phyloP scores from a whole-genome alignment of 2,113 vertebrate genomes.

The Psittacara wagleri region DNA sequence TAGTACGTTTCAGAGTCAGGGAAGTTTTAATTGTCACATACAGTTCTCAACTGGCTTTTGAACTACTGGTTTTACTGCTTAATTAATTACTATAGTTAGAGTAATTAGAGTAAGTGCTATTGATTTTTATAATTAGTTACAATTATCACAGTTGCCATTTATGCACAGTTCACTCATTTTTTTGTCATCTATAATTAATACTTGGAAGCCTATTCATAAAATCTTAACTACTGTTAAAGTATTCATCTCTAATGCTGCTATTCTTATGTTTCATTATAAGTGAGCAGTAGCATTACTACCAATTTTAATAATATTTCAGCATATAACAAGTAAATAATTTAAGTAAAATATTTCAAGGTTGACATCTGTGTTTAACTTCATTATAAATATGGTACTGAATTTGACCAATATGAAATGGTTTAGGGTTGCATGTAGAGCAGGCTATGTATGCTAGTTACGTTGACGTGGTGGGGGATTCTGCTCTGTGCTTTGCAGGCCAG shows the following conservation, averaged over 20 bases:
- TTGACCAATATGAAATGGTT: background rate
- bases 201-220: background rate
- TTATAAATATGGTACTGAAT: background rate
- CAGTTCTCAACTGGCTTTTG: background rate
- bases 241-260: background rate
- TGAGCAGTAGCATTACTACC: background rate
- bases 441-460: background rate
- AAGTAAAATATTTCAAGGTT: background rate
- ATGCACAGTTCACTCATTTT: background rate
- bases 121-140: background rate
- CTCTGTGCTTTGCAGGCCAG: background rate
- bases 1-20: background rate
- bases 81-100: background rate
- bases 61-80: background rate
- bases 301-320: background rate
- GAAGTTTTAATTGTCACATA: background rate
- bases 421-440: background rate
- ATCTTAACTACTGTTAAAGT: background rate
- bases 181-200: background rate
- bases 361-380: background rate
- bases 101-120: background rate
- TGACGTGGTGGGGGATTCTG: background rate
- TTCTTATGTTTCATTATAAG: background rate
- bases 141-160: background rate
- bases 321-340: background rate